Conservation (phyloP, 2,797 vertebrate species). For the Monodelphis domestica region DNA sequence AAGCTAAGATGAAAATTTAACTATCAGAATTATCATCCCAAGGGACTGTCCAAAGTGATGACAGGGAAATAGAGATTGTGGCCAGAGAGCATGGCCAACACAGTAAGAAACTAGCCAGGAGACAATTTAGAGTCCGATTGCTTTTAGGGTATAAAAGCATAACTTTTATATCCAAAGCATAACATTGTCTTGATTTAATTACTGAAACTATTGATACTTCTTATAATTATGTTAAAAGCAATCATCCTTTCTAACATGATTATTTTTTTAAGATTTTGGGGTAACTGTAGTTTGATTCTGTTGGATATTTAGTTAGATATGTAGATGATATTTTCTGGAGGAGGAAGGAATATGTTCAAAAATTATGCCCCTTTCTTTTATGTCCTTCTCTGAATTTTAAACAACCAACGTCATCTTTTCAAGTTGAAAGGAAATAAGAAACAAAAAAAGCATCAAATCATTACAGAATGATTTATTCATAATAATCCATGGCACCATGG, state of each 20-base stretch:
- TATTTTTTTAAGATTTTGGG: background rate
- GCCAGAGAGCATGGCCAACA: background rate
- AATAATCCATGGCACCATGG: constrained; percentile 19
- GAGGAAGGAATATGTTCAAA: background rate
- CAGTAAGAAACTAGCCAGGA: background rate
- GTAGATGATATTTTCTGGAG: background rate
- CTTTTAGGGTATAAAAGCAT: background rate
- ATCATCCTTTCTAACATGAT: background rate
- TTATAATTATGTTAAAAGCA: background rate
- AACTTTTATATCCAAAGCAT: background rate
- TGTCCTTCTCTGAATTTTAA: constrained; percentile 3
- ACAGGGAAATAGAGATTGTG: background rate
- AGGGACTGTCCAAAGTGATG: background rate
- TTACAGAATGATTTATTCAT: background rate
- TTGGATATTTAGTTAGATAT: background rate
- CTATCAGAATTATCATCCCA: background rate
- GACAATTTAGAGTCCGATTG: background rate
- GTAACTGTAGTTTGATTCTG: background rate
- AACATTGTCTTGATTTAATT: background rate
- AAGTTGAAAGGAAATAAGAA: background rate
- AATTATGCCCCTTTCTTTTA: background rate
- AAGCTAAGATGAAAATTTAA: background rate
- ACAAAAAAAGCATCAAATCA: constrained; percentile 21
- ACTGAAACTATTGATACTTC: background rate
- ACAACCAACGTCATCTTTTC: background rate